A percentile compares a stretch with the other conserved stretches of the same genome.
phyloP scores from a whole-genome alignment of 1,140 invertebrate genomes.

The Drosophila sulfurigaster region DNA sequence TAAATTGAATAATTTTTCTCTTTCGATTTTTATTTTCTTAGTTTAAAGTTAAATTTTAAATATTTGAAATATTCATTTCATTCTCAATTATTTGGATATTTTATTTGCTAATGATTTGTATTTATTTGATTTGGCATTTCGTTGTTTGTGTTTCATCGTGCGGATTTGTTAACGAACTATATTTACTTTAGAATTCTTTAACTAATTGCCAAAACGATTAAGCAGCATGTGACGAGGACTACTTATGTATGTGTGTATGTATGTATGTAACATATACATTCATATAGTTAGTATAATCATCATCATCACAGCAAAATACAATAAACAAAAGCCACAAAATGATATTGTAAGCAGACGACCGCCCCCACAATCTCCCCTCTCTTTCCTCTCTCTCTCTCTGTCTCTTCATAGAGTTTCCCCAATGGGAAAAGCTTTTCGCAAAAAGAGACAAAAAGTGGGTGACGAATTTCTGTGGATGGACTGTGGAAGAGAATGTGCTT shows the following conservation, averaged over 20 bases:
- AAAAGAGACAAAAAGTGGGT: constrained; percentile 33
- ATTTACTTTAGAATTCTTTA: constrained; percentile 18
- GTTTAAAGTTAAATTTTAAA: too few species aligned
- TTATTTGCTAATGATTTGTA: not conserved
- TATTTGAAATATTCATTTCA: too few species aligned
- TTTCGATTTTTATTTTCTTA: too few species aligned
- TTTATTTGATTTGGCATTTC: not conserved
- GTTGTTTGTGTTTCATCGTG: not conserved
- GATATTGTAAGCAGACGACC: constrained; percentile 53
- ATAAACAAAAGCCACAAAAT: constrained; percentile 72
- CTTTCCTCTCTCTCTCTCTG: not conserved
- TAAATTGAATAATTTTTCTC: too few species aligned
- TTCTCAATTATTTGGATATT: not conserved
- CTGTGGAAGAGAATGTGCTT: constrained; percentile 58
- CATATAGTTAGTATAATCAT: constrained; percentile 31
- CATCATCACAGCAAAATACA: constrained; percentile 38
- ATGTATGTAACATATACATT: too few species aligned
- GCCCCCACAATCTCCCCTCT: not conserved
- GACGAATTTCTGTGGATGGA: constrained; percentile 42
- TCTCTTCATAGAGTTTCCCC: not conserved
- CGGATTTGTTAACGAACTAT: not conserved
- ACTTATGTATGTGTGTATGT: constrained; percentile 26
- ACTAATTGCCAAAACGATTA: constrained; percentile 77
- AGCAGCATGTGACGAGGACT: constrained; percentile 35
- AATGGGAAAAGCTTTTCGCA: not conserved